Evolutionary conservation across 2,113 vertebrate species (phyloP), one percentile per base, ranked within the genome.

Genomic region (Parotia lawesii): DNA sequence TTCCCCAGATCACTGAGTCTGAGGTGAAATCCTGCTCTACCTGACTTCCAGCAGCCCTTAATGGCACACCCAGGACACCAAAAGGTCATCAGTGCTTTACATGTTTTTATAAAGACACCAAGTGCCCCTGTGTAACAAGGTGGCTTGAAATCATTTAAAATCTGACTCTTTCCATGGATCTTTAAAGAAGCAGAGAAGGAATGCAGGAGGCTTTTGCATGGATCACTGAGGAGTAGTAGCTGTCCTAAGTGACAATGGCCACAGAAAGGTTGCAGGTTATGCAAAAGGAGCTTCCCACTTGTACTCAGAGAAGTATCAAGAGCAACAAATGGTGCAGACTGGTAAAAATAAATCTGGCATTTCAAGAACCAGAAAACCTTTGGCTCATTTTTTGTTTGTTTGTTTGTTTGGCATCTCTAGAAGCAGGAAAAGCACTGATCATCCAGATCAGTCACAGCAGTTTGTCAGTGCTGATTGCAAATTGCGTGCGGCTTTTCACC

Each of bases 91-190:
- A 9, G 3, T 38, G 31, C 60, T 73, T 93, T 58, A 10, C 27
- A 38, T 31, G 27, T 15, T 60, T 40, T 38, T 25, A 62, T 33
- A 58, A 69, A 64, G 45, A 69, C 48, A 74, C 9, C n/a, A 72
- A 11, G 15, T 11, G 23, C 21, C 75, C 44, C 33, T 0, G 0
- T 45, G 33, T 27, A 65, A 51, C 15, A 20, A 42, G 40, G 35
- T 11, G 31, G 14, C 45, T 66, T 80, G 64, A 65, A 84, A 76
- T 24, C 1, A 45, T 22, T 56, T 38, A 20, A 47, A 80, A 45
- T 22, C 24, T 5, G 13, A 6, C 24, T 40, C 12, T 70, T 71
- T 45, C n/a, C 14, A 21, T 31, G 21, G 20, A 54, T 45, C 72
- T 70, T 77, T 76, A 14, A 42, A 65, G 37, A 71, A 51, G 21